phyloP scores from a whole-genome alignment of 2,888 invertebrate genomes.

The Drosophila kuntzei region DNA sequence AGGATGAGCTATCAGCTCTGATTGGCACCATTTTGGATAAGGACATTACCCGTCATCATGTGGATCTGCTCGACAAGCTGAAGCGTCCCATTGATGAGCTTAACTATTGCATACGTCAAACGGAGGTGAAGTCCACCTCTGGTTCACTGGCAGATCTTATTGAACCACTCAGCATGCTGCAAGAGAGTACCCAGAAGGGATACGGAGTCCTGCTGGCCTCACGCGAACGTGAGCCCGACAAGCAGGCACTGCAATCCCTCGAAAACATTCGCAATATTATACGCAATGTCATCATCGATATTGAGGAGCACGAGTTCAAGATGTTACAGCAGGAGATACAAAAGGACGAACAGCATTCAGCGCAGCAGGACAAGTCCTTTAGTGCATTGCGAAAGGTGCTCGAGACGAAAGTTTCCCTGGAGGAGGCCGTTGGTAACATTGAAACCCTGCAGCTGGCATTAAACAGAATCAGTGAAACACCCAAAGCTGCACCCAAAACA shows the following conservation, averaged over 20 bases:
- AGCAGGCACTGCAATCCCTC: constrained; percentile 74
- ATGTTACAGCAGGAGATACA: constrained; percentile 82
- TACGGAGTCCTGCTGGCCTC: constrained; percentile 77
- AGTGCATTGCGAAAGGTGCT: constrained; percentile 79
- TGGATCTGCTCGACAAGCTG: constrained; percentile 86
- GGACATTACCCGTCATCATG: constrained; percentile 82
- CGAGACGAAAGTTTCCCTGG: constrained; percentile 79
- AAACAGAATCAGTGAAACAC: constrained; percentile 58
- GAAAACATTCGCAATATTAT: constrained; percentile 80
- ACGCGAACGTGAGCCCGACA: constrained; percentile 67
- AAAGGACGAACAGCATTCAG: constrained; percentile 76
- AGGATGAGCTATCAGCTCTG: constrained; percentile 87
- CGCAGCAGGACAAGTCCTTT: constrained; percentile 78
- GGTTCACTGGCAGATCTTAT: constrained; percentile 84
- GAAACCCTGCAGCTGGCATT: constrained; percentile 75
- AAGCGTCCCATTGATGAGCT: constrained; percentile 86
- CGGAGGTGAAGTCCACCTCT: constrained; percentile 84
- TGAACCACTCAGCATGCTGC: constrained; percentile 83
- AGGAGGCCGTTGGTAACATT: constrained; percentile 83
- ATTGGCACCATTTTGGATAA: constrained; percentile 87
- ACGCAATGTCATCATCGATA: constrained; percentile 80
- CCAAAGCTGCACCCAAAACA: constrained; percentile 27
- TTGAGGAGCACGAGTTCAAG: constrained; percentile 84
- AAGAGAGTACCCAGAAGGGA: constrained; percentile 82
- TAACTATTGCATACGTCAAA: constrained; percentile 85